Evolutionary conservation across 1,140 invertebrate genomes (phyloP).

Genomic region (Saxidomus purpurata): DNA sequence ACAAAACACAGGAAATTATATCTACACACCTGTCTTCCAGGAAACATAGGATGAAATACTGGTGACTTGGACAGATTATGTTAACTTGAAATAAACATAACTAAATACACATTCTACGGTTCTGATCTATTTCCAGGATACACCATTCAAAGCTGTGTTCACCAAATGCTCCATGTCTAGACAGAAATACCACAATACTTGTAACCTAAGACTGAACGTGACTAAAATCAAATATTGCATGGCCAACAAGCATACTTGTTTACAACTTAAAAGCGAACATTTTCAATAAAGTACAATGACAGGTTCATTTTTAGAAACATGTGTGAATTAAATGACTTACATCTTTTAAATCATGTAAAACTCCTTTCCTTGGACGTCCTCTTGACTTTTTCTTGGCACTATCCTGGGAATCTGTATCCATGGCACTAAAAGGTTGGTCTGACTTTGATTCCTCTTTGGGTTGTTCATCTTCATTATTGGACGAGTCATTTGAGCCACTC

Average conservation of each 20-base stretch:
- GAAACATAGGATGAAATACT: neutral
- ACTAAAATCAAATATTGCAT: slow-evolving; percentile 5
- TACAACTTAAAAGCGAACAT: neutral
- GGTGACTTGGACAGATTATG: neutral
- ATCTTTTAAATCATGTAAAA: slow-evolving; percentile 37
- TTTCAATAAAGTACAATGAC: neutral
- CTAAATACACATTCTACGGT: neutral
- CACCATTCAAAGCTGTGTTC: no score
- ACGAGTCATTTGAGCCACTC: slow-evolving; percentile 29
- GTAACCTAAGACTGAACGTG: no score
- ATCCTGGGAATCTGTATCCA: slow-evolving; percentile 62
- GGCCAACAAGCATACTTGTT: neutral
- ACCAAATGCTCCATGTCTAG: no score
- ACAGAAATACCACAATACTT: neutral
- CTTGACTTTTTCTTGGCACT: slow-evolving; percentile 26
- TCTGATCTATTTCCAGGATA: no score
- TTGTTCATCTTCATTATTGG: slow-evolving; percentile 6
- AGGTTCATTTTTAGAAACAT: neutral
- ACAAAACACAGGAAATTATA: no score
- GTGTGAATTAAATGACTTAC: neutral
- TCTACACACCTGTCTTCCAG: neutral
- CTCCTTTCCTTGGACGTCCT: slow-evolving; percentile 52
- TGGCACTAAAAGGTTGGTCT: neutral
- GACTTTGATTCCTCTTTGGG: neutral
- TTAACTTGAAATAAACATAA: neutral